Evolutionary conservation across 2,113 vertebrate species (phyloP), one percentile per base, ranked within the genome.

Genomic region (Parus major): DNA sequence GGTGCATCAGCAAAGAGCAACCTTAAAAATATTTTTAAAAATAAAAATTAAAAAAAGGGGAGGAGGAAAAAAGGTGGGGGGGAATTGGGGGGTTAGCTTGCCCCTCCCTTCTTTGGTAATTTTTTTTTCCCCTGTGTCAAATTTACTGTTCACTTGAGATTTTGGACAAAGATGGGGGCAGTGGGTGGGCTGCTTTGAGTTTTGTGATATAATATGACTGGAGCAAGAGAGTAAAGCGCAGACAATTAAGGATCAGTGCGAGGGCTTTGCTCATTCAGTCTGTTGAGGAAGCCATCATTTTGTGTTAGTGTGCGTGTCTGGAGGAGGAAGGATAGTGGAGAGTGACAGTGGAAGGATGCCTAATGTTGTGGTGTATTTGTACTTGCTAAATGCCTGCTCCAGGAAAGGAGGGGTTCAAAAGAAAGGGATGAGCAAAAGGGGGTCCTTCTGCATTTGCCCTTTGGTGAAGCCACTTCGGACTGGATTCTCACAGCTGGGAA

Each of bases 211-310:
- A 56, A 88, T 91, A 76, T 63, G 85, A 91, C 85, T 90, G 92
- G 79, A 89, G 82, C 10, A 55, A 95, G 91, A 85, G 95, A 95
- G 92, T 71, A 88, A 84, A 95, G 86, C 11, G 0, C 46, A 92
- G 89, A 96, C 96, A 94, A 95, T 97, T 97, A 93, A 86, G 89
- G 89, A 94, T 66, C 73, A 33, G 72, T 10, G 65, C 47, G 28
- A 95, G 93, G 92, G 93, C 82, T 94, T 88, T 89, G 92, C 95
- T 97, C 92, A 89, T 95, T 85, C 94, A 88, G 91, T 72, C 82
- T 95, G 95, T 73, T 59, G 88, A 95, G 96, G 95, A 93, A 97
- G 95, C 96, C 96, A 71, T 97, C 97, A 97, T 97, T 96, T 97
- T 97, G 94, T 95, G 90, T 97, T 96, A 91, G 91, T 33, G 88